Evolutionary conservation across 1,140 invertebrate genomes (phyloP), one percentile per base, ranked within the genome.

Genomic region (Nylanderia fulva): DNA sequence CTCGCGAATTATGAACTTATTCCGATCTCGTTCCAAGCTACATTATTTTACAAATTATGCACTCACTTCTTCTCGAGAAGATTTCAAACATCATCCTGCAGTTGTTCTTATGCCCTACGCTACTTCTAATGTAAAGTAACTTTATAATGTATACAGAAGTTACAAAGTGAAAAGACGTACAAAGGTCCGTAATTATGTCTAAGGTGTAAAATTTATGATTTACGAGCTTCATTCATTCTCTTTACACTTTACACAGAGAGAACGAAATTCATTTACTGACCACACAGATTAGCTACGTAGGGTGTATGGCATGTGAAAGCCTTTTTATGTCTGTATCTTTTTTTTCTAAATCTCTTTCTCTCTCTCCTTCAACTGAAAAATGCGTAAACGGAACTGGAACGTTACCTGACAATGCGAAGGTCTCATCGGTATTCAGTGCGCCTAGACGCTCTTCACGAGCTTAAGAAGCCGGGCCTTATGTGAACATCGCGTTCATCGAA

Each of bases 251-350:
- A 11, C 1, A 18, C 33, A n/a, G 76, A 69, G 13, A 18, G 15
- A 48, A 39, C 5, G 29, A 33, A 33, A 42, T 42, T 69, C 11
- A 54, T 24, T 77, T 64, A 89, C 79, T 84, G 77, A 80, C 72
- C 45, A 66, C 88, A 66, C 56, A 61, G 36, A 68, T 80, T 74
- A 85, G n/a, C 84, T 82, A 64, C 85, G 68, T 86, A 84, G 68
- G 54, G 42, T 56, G 68, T 86, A 84, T 75, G 85, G 74, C 87
- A 84, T 68, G 84, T 86, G 58, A 29, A 75, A 39, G 24, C 52
- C 75, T 80, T 84, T 58, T 84, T 74, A 15, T n/a, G n/a, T 18
- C 15, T 48, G 68, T 86, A 45, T 24, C 45, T 24, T 56, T 29
- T 36, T 29, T 27, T 42, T 63, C 42, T 5, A 9, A 39, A 27